Conservation (phyloP, 2,797 vertebrate genomes). For the Calcarius lapponicus region DNA sequence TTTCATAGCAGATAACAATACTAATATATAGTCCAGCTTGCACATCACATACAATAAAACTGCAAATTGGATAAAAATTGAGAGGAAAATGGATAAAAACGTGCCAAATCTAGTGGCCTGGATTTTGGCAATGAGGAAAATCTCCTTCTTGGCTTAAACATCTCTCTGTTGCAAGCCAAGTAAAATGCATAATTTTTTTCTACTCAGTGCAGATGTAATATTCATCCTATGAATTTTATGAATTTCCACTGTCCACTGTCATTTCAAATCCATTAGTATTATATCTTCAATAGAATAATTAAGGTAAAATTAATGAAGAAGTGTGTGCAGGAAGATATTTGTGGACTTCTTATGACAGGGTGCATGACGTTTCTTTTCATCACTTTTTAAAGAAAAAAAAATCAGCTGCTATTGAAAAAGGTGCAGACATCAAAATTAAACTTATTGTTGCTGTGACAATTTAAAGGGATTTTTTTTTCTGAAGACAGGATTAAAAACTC, state of each 20-base stretch:
- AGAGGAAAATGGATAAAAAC: not conserved
- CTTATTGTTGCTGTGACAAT: not conserved
- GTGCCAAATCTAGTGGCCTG: not conserved
- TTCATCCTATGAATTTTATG: not conserved
- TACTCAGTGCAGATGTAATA: not conserved
- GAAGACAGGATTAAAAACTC: not conserved
- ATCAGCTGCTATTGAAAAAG: not conserved
- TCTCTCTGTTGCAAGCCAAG: not conserved
- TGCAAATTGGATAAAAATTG: not conserved
- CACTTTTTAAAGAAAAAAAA: not conserved
- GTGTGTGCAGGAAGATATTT: not conserved
- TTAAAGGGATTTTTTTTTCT: not conserved
- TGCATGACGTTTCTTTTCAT: not conserved
- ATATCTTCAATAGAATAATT: not conserved
- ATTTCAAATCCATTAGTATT: not conserved
- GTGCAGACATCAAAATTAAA: constrained; percentile 17
- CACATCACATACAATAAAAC: not conserved
- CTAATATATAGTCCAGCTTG: not conserved
- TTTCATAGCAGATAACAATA: not conserved
- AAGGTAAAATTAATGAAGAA: not conserved
- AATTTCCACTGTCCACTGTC: not conserved
- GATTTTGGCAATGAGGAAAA: not conserved
- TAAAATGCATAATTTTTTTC: not conserved
- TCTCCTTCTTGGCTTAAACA: not conserved
- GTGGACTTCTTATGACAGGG: not conserved